phyloP scores from a whole-genome alignment of 2,888 invertebrate genomes.

The Phortica okadai region DNA sequence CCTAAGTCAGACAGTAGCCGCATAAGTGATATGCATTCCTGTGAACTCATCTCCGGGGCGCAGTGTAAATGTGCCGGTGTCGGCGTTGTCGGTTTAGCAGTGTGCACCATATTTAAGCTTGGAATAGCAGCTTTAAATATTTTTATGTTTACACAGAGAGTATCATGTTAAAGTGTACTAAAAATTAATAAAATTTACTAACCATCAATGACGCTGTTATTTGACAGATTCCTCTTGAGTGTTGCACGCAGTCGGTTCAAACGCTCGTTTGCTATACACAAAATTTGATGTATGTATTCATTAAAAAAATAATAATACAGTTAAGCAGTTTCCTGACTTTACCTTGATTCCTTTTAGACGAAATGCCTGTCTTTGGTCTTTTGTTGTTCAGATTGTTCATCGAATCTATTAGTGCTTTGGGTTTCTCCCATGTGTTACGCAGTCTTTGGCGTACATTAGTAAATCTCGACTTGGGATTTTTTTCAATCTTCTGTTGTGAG shows the following conservation, averaged over 20 bases:
- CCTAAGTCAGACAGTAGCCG: neutral
- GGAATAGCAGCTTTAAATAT: neutral
- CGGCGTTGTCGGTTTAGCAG: neutral
- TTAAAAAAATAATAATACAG: neutral
- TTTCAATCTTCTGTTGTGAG: neutral
- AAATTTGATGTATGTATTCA: neutral
- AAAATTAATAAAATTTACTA: neutral
- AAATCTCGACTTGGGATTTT: neutral
- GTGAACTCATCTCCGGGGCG: neutral
- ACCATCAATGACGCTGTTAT: neutral
- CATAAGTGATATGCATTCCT: conserved; percentile 30
- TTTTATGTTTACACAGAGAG: neutral
- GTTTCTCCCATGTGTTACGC: conserved; percentile 49
- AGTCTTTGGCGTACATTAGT: neutral
- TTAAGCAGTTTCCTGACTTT: neutral
- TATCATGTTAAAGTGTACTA: neutral
- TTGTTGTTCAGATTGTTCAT: conserved; percentile 39
- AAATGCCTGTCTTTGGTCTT: neutral
- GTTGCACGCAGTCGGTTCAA: conserved; percentile 35
- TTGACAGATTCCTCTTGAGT: conserved; percentile 38
- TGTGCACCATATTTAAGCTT: neutral
- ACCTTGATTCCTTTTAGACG: conserved; percentile 36
- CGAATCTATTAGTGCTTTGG: conserved; percentile 49
- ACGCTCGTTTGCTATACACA: conserved; percentile 52
- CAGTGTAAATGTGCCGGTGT: neutral